Conservation (phyloP, 2,888 invertebrate genomes). For the Blomia tropicalis region DNA sequence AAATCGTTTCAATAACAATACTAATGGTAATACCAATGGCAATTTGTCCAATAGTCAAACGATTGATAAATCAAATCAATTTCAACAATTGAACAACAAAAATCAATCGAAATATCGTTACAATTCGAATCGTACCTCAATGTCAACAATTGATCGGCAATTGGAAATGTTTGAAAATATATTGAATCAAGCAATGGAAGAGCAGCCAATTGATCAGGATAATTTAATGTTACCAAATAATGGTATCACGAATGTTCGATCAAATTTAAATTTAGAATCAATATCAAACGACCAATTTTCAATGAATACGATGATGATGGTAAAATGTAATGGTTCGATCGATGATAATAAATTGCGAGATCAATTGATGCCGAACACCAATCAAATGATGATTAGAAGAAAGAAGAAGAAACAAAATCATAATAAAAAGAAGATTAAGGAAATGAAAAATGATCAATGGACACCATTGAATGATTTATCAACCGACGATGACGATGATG, state of each 20-base stretch:
- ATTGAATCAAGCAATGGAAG: not conserved
- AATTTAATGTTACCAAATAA: not conserved
- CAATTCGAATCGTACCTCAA: not conserved
- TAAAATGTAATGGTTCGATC: not conserved
- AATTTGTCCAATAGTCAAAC: no score
- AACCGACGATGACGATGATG: not conserved
- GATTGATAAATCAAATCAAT: no score
- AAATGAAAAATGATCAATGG: not conserved
- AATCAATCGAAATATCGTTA: no score
- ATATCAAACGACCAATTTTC: not conserved
- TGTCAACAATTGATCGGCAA: slow-evolving; percentile 6
- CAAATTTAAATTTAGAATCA: not conserved
- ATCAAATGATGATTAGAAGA: not conserved
- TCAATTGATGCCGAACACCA: not conserved
- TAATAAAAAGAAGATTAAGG: not conserved
- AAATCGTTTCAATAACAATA: not conserved
- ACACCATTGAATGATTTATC: not conserved
- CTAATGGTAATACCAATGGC: not conserved
- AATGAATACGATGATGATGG: not conserved
- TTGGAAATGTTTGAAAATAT: slow-evolving; percentile 3
- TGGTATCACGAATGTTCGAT: not conserved
- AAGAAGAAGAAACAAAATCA: not conserved
- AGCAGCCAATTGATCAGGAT: not conserved
- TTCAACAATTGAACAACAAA: no score
- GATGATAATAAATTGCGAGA: not conserved